These are phyloP conservation scores for Acanthiza pusilla DNA, from an alignment of 2,797 vertebrate genomes.

Conservation along the genomic window DNA sequence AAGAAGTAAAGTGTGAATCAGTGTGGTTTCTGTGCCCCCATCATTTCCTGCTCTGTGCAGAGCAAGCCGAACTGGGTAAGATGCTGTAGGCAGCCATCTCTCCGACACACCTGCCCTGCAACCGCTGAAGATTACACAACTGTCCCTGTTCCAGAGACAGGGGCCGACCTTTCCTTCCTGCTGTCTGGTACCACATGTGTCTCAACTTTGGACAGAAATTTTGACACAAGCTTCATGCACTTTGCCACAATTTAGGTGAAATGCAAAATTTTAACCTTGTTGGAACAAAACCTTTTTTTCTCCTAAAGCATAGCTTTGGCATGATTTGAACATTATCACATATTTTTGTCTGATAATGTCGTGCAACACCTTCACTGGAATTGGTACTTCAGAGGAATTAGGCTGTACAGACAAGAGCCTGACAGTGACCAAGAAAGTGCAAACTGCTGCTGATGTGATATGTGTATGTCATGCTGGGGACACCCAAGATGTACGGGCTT, in stretches of 20 bases:
- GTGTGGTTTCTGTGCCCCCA: background rate
- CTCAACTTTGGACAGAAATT: constrained; percentile 29
- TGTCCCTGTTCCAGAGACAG: constrained; percentile 1
- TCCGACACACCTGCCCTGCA: background rate
- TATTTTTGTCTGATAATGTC: background rate
- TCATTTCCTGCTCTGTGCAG: background rate
- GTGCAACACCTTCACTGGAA: background rate
- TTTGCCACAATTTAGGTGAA: background rate
- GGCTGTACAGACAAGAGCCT: background rate
- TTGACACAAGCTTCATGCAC: background rate
- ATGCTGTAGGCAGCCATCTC: background rate
- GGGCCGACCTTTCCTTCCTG: background rate
- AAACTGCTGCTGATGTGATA: background rate
- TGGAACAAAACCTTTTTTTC: background rate
- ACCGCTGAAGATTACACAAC: background rate
- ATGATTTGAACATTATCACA: background rate
- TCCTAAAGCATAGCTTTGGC: background rate
- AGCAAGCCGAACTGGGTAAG: background rate
- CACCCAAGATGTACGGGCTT: accelerated
- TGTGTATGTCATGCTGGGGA: background rate
- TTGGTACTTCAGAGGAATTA: background rate
- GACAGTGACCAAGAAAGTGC: background rate
- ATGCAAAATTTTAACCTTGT: background rate
- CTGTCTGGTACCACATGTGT: constrained; percentile 7
- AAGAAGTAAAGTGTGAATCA: background rate